Evolutionary conservation across 2,113 vertebrate species (phyloP).

Genomic region (Brachyistius frenatus): DNA sequence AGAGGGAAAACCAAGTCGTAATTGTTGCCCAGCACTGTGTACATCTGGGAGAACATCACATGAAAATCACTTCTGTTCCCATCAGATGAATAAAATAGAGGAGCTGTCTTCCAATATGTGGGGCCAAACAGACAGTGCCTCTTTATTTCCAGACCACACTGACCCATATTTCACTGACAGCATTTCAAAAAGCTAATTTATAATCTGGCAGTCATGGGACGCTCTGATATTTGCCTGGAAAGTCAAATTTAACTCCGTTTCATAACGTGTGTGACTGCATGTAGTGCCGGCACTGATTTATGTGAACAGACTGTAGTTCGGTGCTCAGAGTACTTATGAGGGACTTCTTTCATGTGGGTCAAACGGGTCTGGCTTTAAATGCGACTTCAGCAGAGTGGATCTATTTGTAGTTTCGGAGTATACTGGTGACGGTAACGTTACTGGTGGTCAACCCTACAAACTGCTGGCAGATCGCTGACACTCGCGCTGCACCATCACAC

Average conservation of each 20-base stretch:
- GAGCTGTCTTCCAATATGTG: background rate
- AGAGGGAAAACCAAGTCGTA: background rate
- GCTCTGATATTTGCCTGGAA: conserved; percentile 47
- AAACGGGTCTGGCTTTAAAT: conserved; percentile 51
- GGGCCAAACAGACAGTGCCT: conserved; percentile 40
- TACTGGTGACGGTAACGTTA: conserved; percentile 18
- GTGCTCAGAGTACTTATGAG: background rate
- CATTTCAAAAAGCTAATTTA: conserved; percentile 62
- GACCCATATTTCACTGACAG: conserved; percentile 61
- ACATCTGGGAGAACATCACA: conserved; percentile 53
- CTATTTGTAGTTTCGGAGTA: conserved; percentile 52
- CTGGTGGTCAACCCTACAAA: conserved; percentile 7
- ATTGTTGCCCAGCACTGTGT: background rate
- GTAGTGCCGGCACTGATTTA: conserved; percentile 42
- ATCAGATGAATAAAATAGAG: conserved; percentile 33
- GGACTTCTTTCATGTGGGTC: conserved; percentile 43
- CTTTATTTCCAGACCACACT: conserved; percentile 52
- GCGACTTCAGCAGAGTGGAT: conserved; percentile 12
- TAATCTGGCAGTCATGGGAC: conserved; percentile 63
- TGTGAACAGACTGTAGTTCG: conserved; percentile 27
- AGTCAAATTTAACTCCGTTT: conserved; percentile 56
- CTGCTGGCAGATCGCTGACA: background rate
- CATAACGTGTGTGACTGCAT: conserved; percentile 40
- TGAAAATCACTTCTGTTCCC: conserved; percentile 57
- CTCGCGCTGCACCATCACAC: conserved; percentile 13